phyloP scores from a whole-genome alignment of 2,888 invertebrate genomes.

The Dusona sp. region DNA sequence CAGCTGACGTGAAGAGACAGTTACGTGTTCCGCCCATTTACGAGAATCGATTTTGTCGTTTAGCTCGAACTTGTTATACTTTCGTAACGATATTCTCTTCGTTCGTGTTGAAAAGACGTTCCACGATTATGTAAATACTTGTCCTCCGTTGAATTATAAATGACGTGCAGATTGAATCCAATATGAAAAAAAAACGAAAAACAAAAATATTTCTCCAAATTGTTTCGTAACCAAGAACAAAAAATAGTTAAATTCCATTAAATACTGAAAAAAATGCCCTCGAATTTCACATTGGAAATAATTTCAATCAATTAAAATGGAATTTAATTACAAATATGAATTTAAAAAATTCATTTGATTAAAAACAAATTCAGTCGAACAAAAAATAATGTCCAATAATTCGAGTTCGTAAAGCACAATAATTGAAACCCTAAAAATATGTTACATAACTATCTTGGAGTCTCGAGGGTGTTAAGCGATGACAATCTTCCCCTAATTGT shows the following conservation, averaged over 20 bases:
- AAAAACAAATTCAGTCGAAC: too few relatives aligned
- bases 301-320: neutral
- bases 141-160: neutral
- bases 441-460: neutral
- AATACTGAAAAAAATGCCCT: neutral
- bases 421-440: neutral
- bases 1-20: neutral
- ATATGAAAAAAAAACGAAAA: neutral
- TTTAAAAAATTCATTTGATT: too few relatives aligned
- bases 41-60: neutral
- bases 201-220: neutral
- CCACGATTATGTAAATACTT: conserved; percentile 2
- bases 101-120: conserved; percentile 6
- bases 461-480: neutral
- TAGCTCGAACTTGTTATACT: neutral
- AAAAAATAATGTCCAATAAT: too few relatives aligned
- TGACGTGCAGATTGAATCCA: neutral
- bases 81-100: conserved; percentile 13
- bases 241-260: neutral
- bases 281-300: too few relatives aligned
- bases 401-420: neutral
- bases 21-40: neutral
- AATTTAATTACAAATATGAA: neutral
- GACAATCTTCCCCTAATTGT: neutral
- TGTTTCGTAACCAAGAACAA: neutral